A percentile compares a stretch with the other conserved stretches of the same genome.
These are phyloP conservation scores for Leuciscus idus DNA, from an alignment of 2,113 vertebrate genomes.

Conservation along the genomic window DNA sequence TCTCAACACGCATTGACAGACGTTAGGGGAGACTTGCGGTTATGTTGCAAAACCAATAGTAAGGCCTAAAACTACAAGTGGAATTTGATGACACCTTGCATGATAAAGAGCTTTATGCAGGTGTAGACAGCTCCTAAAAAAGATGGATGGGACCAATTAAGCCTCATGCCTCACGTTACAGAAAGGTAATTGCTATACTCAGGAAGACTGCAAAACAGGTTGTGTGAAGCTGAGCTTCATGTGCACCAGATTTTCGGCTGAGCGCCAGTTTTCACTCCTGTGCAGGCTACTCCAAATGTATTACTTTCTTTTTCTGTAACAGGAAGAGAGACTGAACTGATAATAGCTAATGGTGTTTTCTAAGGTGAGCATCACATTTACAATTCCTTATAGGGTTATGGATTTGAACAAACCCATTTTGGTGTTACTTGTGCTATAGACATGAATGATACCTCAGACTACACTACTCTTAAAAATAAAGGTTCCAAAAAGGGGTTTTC, in stretches of 20 bases:
- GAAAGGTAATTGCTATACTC: constrained; percentile 40
- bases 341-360: neutral
- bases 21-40: neutral
- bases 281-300: constrained; percentile 4
- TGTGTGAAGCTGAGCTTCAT: constrained; percentile 1
- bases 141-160: constrained; percentile 57
- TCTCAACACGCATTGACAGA: neutral
- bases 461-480: too few species aligned
- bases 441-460: too few species aligned
- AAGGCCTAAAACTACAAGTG: constrained; percentile 36
- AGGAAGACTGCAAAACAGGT: constrained; percentile 35
- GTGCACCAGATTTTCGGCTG: neutral
- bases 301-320: neutral
- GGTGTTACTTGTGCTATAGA: too few species aligned
- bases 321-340: neutral
- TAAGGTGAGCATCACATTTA: neutral
- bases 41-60: neutral
- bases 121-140: constrained; percentile 48
- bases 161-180: constrained; percentile 26
- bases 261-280: neutral
- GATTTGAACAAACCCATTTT: too few species aligned
- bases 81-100: constrained; percentile 46
- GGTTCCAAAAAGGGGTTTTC: too few species aligned
- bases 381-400: too few species aligned
- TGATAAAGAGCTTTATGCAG: constrained; percentile 40